These are phyloP conservation scores for Meteorus cinctellus DNA, from an alignment of 2,888 invertebrate genomes.

Conservation along the genomic window DNA sequence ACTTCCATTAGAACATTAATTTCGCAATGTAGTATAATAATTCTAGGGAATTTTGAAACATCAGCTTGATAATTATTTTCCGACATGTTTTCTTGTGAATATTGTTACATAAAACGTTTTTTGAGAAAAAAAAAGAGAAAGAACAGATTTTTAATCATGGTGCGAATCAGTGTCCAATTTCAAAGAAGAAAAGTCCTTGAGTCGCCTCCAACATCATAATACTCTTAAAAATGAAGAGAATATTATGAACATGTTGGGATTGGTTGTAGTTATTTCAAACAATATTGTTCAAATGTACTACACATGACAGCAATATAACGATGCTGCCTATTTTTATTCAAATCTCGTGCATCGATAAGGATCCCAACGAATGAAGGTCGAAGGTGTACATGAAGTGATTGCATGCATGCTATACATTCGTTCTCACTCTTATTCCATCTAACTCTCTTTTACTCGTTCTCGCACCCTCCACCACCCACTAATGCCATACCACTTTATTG, in stretches of 20 bases:
- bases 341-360: constrained; percentile 23
- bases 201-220: no score
- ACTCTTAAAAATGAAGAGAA: not conserved
- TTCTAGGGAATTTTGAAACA: no score
- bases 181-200: no score
- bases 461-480: not conserved
- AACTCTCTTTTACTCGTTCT: not conserved
- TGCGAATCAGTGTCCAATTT: no score
- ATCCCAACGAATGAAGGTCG: constrained; percentile 22
- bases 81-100: no score
- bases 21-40: no score
- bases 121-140: no score
- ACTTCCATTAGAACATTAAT: no score
- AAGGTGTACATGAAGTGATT: constrained; percentile 3
- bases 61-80: no score
- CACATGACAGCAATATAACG: not conserved
- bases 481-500: not conserved
- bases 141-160: no score
- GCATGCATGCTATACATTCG: constrained; percentile 11
- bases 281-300: not conserved
- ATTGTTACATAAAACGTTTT: no score
- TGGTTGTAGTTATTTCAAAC: not conserved
- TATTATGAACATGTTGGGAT: not conserved
- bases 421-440: not conserved
- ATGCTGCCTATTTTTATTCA: constrained; percentile 16